phyloP scores from a whole-genome alignment of 2,113 vertebrate species.

The Lutjanus erythropterus region DNA sequence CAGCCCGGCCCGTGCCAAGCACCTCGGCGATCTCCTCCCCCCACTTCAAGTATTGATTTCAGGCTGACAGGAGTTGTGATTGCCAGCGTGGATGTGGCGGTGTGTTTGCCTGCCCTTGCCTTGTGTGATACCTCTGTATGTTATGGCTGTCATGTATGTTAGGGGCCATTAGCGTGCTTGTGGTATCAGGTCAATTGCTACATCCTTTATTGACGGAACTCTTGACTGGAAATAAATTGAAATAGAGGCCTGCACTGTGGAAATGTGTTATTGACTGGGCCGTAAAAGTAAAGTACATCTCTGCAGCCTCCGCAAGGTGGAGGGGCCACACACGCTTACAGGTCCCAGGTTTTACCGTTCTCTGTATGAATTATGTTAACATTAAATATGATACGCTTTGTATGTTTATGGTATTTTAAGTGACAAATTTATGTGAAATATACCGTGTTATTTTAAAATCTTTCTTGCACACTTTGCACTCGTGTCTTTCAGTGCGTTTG shows the following conservation, averaged over 20 bases:
- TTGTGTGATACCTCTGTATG: constrained; percentile 31
- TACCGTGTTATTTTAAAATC: too few species aligned
- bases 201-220: constrained; percentile 62
- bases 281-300: constrained; percentile 25
- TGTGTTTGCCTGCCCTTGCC: constrained; percentile 23
- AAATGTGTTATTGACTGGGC: constrained; percentile 55
- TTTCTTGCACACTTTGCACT: neutral
- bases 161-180: constrained; percentile 48
- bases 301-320: neutral
- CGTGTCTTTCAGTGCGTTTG: neutral
- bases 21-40: constrained; percentile 18
- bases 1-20: neutral
- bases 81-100: constrained; percentile 1
- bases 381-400: neutral
- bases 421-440: too few species aligned
- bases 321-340: neutral
- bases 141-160: constrained; percentile 60
- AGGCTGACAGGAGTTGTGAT: constrained; percentile 47
- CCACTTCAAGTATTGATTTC: constrained; percentile 64
- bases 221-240: constrained; percentile 59
- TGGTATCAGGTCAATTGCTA: constrained; percentile 49
- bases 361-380: neutral
- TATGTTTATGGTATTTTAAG: too few species aligned
- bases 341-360: neutral
- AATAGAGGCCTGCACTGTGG: constrained; percentile 22